Evolutionary conservation across 2,797 vertebrate species (phyloP).

Genomic region (Antrozous pallidus): DNA sequence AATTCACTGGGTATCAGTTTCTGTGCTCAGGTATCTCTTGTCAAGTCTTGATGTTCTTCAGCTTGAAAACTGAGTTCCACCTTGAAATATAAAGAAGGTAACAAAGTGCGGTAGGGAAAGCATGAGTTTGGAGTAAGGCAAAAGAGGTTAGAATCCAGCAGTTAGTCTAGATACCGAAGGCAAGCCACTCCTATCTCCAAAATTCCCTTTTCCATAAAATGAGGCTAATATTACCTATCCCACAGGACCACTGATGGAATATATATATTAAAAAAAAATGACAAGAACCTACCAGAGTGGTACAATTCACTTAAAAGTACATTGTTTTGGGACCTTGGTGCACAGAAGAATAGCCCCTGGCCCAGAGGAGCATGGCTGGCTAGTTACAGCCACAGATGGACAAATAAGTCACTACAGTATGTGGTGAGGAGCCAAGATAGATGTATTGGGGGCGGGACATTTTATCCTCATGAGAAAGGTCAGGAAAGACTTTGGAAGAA

Average conservation of each 20-base stretch:
- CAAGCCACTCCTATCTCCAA: background rate
- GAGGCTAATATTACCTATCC: background rate
- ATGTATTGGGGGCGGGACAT: background rate
- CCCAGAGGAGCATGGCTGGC: background rate
- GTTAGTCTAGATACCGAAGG: background rate
- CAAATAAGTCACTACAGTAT: background rate
- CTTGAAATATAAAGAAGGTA: background rate
- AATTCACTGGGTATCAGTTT: background rate
- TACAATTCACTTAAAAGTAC: background rate
- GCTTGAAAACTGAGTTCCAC: background rate
- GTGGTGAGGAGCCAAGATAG: background rate
- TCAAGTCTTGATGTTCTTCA: background rate
- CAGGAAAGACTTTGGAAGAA: background rate
- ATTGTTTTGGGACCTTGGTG: background rate
- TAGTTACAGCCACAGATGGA: background rate
- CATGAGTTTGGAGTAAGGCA: background rate
- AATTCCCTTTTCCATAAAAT: background rate
- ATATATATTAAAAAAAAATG: background rate
- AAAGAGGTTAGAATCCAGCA: background rate
- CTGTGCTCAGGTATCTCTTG: background rate
- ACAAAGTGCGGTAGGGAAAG: background rate
- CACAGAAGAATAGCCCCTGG: background rate
- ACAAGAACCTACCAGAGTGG: background rate
- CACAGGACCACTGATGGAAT: background rate
- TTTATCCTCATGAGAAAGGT: background rate